phyloP scores from a whole-genome alignment of 2,113 vertebrate genomes.

The Chaetodon auriga region DNA sequence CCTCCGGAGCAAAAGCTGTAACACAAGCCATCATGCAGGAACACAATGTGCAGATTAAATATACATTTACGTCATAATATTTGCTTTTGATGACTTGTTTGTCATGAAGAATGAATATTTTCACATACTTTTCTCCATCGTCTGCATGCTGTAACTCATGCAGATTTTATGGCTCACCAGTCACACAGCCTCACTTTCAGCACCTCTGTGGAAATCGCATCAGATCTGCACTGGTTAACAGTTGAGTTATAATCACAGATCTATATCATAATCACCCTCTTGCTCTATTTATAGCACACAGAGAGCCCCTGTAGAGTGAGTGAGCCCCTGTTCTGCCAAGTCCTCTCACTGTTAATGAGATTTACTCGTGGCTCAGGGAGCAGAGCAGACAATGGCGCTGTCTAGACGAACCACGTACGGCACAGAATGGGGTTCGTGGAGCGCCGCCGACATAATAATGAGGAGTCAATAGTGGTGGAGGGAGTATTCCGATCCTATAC shows the following conservation, averaged over 20 bases:
- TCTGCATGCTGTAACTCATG: background rate
- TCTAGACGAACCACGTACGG: slow-evolving; percentile 44
- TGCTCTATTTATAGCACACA: slow-evolving; percentile 63
- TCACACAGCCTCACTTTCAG: background rate
- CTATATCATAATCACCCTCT: slow-evolving; percentile 36
- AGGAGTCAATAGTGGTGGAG: background rate
- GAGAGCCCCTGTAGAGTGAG: slow-evolving; percentile 2
- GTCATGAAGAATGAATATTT: background rate
- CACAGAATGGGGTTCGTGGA: slow-evolving; percentile 30
- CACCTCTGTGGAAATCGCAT: background rate
- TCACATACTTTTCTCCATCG: background rate
- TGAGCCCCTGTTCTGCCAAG: slow-evolving; percentile 41
- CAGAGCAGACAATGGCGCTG: slow-evolving; percentile 37
- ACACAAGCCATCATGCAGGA: background rate
- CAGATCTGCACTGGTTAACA: background rate
- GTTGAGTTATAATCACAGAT: slow-evolving; percentile 56
- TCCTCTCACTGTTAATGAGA: slow-evolving; percentile 60
- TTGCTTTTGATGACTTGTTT: background rate
- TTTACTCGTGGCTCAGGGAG: slow-evolving; percentile 56
- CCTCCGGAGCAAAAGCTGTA: background rate
- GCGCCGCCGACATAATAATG: slow-evolving; percentile 4
- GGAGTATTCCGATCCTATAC: no score
- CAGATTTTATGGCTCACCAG: background rate
- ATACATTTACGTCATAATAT: background rate
- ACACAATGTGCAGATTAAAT: background rate